These are phyloP conservation scores for Geophilus truncorum DNA, from an alignment of 2,888 invertebrate genomes.

Conservation along the genomic window DNA sequence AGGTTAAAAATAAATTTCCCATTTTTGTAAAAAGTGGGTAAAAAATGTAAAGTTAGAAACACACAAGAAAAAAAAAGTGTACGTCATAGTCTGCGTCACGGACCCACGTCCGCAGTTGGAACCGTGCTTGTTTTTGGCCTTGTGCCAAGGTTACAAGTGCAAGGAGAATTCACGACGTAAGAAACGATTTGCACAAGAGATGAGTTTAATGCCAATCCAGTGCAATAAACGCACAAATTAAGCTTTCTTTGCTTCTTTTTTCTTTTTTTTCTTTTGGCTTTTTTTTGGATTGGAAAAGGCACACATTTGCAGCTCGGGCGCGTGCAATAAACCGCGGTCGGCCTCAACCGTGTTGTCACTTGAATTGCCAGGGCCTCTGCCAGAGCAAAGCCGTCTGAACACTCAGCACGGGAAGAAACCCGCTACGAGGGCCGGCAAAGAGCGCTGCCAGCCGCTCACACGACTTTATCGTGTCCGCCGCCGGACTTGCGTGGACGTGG, in stretches of 20 bases:
- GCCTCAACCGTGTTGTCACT: not conserved
- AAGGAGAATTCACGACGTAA: not conserved
- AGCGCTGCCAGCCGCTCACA: not conserved
- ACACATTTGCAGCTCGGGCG: not conserved
- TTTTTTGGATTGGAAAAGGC: not conserved
- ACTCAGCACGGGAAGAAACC: not conserved
- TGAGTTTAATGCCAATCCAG: not conserved
- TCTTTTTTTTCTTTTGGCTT: no score
- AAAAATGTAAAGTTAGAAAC: no score
- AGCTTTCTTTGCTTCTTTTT: no score
- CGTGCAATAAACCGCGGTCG: not conserved
- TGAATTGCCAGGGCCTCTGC: not conserved
- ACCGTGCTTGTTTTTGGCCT: not conserved
- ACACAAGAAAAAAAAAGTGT: not conserved
- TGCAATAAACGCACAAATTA: not conserved
- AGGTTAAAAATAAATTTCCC: not conserved
- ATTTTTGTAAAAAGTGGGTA: no score
- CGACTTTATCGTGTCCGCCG: not conserved
- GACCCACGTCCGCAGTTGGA: not conserved
- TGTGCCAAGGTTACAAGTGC: not conserved
- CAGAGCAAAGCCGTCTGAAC: not conserved
- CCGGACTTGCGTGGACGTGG: not conserved
- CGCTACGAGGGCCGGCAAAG: not conserved
- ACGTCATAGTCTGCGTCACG: not conserved
- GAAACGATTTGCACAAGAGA: not conserved